phyloP scores from a whole-genome alignment of 2,888 invertebrate species.

The Aspidapion aeneum region DNA sequence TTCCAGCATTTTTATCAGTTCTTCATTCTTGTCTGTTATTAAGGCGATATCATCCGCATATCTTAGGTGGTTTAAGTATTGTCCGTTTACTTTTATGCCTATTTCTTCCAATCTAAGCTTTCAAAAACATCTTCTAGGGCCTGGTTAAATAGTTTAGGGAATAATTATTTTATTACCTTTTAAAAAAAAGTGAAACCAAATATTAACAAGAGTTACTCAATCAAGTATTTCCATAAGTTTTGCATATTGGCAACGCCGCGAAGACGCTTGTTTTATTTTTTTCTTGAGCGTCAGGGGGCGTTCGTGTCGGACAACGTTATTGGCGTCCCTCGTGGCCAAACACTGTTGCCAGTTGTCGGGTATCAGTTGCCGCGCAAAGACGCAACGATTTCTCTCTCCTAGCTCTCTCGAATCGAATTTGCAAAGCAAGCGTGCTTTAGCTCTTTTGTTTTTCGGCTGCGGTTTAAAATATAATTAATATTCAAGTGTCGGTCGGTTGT shows the following conservation, averaged over 20 bases:
- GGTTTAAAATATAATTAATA: slow-evolving; percentile 1
- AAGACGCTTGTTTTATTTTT: neutral
- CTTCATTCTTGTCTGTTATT: too few relatives aligned
- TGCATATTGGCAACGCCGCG: neutral
- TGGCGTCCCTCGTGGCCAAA: slow-evolving; percentile 44
- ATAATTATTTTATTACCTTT: too few relatives aligned
- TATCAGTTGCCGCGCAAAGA: slow-evolving; percentile 39
- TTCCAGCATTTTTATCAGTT: too few relatives aligned
- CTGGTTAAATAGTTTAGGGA: too few relatives aligned
- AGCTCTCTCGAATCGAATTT: neutral
- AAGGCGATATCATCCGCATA: too few relatives aligned
- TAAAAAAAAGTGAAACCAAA: too few relatives aligned
- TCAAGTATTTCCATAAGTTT: too few relatives aligned
- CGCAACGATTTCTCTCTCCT: neutral
- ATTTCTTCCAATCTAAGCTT: too few relatives aligned
- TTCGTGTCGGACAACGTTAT: slow-evolving; percentile 41
- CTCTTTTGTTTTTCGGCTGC: slow-evolving; percentile 20
- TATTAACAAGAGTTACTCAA: too few relatives aligned
- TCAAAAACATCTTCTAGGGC: too few relatives aligned
- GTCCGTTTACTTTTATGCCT: too few relatives aligned
- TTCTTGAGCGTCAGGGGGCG: slow-evolving; percentile 43
- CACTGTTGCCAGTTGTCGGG: slow-evolving; percentile 49
- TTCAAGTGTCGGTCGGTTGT: slow-evolving; percentile 15
- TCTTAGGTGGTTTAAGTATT: too few relatives aligned
- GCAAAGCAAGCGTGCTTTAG: slow-evolving; percentile 2